Base-by-base conservation (phyloP, 2,113 vertebrate genomes). In the Pedetes capensis region DNA sequence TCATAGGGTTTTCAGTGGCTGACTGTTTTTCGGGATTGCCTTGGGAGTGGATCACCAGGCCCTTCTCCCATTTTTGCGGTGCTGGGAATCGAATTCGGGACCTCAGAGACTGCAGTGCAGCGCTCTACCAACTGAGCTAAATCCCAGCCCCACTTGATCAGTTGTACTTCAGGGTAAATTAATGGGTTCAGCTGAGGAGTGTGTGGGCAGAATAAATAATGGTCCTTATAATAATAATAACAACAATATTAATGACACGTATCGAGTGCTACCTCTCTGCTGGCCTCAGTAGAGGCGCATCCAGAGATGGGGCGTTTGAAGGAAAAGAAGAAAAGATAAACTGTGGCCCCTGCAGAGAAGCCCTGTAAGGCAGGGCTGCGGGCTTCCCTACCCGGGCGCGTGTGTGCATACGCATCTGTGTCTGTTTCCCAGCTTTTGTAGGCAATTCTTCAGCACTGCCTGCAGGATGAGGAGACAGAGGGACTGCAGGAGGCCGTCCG, bases 381-480 rank as follows among this genome's bases (percentile, higher is more conserved):
- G n/a, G 44, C n/a, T n/a, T n/a, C n/a, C n/a, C n/a, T 14, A n/a
- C 6, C 27, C 1, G 20, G 4, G 8, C 1, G 25, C 1, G 39
- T 5, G 17, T 4, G 4, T 20, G 32, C 5, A 49, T 5, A 4
- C 6, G 51, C n/a, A 27, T 39, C 32, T 2, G 51, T 53, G 39
- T 44, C 59, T 27, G 17, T 37, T 44, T 39, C 11, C 16, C 18
- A 47, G 49, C 61, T 75, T 23, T 55, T 6, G 11, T 55, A 55
- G 10, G 4, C 68, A 16, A 25, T 27, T 64, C 47, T 47, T 17
- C n/a, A 29, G n/a, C 34, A 8, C 6, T 8, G 39, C 34, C 44
- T 20, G 13, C 8, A 17, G 34, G 27, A n/a, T 17, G 17, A 42
- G 39, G 25, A 89, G 72, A 29, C 11, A 29, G 14, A 27, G 63